Percentiles rank a stretch among this genome's conserved stretches.
phyloP scores from a whole-genome alignment of 2,797 vertebrate species.

The Vultur gryphus region DNA sequence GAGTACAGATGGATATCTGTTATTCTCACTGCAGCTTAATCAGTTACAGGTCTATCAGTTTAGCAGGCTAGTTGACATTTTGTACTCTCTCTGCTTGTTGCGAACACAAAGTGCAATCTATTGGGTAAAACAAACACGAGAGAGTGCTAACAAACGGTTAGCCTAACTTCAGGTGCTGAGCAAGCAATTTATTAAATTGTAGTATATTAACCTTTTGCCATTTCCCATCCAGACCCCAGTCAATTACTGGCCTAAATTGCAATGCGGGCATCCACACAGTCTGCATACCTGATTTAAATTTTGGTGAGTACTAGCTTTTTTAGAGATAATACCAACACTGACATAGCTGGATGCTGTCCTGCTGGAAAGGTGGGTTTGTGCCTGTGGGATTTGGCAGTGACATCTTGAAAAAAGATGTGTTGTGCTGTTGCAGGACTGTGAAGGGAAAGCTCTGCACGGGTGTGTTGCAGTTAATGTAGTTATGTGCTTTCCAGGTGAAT shows the following conservation, averaged over 20 bases:
- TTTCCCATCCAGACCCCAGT: neutral
- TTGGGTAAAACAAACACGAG: neutral
- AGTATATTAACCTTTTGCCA: neutral
- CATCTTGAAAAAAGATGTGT: neutral
- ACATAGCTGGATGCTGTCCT: neutral
- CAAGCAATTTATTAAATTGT: neutral
- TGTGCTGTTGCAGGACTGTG: neutral
- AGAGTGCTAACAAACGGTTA: neutral
- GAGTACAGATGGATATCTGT: neutral
- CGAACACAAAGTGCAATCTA: neutral
- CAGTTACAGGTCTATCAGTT: neutral
- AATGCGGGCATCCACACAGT: neutral
- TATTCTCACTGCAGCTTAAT: neutral
- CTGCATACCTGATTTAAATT: neutral
- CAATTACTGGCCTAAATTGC: neutral
- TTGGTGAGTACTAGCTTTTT: neutral
- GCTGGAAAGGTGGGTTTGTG: neutral
- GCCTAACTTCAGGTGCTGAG: neutral
- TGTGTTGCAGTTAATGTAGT: neutral
- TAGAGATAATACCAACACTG: neutral
- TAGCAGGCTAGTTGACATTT: neutral
- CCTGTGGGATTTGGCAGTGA: neutral
- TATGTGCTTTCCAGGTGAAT: neutral
- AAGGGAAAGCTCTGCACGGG: neutral
- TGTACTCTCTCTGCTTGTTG: neutral